Evolutionary conservation across 2,113 vertebrate genomes (phyloP).

Genomic region (Urocynchramus pylzowi): DNA sequence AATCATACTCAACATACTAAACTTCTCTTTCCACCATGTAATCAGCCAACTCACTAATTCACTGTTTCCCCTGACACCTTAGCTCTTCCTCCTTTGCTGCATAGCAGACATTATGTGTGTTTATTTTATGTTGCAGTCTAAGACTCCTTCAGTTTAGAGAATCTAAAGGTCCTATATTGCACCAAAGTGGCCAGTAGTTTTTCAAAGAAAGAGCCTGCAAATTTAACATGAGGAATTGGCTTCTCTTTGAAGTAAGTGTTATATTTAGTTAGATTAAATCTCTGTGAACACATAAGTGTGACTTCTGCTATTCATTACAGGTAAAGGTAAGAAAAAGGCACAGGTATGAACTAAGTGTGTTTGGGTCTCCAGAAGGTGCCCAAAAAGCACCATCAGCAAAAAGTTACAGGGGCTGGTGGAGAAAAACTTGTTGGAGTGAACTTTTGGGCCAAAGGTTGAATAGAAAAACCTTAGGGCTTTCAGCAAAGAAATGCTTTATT

Average conservation of each 20-base stretch:
- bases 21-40: background rate
- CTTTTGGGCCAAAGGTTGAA: background rate
- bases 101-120: background rate
- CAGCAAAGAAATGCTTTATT: background rate
- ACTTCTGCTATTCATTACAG: background rate
- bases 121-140: background rate
- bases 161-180: background rate
- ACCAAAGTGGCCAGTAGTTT: background rate
- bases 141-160: background rate
- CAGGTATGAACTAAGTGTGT: background rate
- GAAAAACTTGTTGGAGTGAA: background rate
- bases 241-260: background rate
- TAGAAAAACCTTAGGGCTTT: background rate
- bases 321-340: background rate
- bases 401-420: accelerated
- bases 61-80: background rate
- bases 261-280: background rate
- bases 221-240: background rate
- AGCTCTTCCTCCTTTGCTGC: background rate
- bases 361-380: background rate
- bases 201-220: background rate
- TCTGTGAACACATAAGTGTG: background rate
- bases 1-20: background rate
- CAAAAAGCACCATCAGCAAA: background rate
- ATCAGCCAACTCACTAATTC: background rate